Base-by-base conservation (phyloP, 2,797 vertebrate genomes). In the Sphaeramia orbicularis region DNA sequence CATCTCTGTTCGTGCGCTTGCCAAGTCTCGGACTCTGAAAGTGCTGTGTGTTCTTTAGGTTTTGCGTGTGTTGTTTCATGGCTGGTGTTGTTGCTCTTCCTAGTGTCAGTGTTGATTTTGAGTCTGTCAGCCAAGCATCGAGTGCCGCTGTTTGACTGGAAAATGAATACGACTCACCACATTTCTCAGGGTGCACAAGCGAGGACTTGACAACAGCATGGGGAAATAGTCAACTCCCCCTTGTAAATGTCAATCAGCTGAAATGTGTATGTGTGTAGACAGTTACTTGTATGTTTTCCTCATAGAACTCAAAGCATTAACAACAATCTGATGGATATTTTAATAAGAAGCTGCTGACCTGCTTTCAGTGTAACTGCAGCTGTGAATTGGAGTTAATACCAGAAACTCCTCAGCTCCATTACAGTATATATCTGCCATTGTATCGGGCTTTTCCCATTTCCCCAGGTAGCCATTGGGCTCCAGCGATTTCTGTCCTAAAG, bases 161-260 rank as follows among this genome's bases (percentile, higher is more conserved):
- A 72, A 75, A 75, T 36, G 38, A 69, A 56, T 30, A 35, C 44
- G 13, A 66, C 49, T 76, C 58, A 41, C n/a, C 53, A 10, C 47
- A 44, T 67, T 75, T 62, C 21, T 84, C 42, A 43, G 30, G 16
- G 41, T 4, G 11, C 21, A 6, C 71, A 71, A 67, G 74, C 54
- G 55, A 70, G 50, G 51, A 65, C 71, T 57, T 81, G 52, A 77
- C 61, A 47, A 38, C 54, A n/a, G 35, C 18, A 24, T 7, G 16
- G 41, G 44, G 27, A 74, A 19, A 44, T 44, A 2, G 15, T 76
- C 77, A 2, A 45, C 37, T 49, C 24, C 24, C 9, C 3, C 11
- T 36, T 51, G 51, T 77, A 56, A 80, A 84, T 65, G 51, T 42
- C 36, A 45, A 76, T 61, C 47, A 61, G 43, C 18, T 65, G 64